Evolutionary conservation across 2,888 invertebrate species (phyloP), one percentile per base, ranked within the genome.

Genomic region (Thymelicus acteon): DNA sequence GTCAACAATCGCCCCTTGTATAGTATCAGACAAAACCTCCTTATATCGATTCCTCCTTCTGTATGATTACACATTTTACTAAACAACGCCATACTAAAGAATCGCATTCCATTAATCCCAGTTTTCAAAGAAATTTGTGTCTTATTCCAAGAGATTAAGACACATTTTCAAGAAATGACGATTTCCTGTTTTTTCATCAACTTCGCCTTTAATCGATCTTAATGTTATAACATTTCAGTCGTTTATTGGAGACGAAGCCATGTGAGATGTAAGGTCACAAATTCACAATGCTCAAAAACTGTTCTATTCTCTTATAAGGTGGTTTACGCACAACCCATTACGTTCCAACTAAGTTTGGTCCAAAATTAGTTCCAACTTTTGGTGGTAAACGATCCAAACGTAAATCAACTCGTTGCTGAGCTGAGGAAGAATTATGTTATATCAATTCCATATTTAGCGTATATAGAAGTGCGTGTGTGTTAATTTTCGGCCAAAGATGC

Each of bases 1-100:
- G 83, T 84, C 82, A 84, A 86, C 85, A 88, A 85, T 87, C 85
- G 83, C 77, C 75, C 80, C 80, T 80, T 80, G 80, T 84, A 82
- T 83, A 81, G 85, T 86, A 87, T 84, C 80, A 80, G 83, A 85
- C 86, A 88, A 86, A 85, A 84, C 82, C 80, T 79, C 82, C 87
- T 88, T 89, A 87, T 87, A 83, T 82, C 78, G 75, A 78, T 81
- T 82, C 79, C 80, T 70, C 81, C 87, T 89, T 90, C 90, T 89
- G 84, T 91, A 87, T 85, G 87, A 89, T 87, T 91, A 89, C 91
- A 89, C 89, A 90, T 88, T 90, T 89, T 83, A 85, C 89, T 88
- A 90, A 90, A 88, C 89, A 89, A 85, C 85, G 77, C 78, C 76
- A 65, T 76, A 78, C 76, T 78, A 80, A 67, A 78, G 77, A 81